Base-by-base conservation (phyloP, 2,888 invertebrate genomes). In the Ichneumoninae sp. region DNA sequence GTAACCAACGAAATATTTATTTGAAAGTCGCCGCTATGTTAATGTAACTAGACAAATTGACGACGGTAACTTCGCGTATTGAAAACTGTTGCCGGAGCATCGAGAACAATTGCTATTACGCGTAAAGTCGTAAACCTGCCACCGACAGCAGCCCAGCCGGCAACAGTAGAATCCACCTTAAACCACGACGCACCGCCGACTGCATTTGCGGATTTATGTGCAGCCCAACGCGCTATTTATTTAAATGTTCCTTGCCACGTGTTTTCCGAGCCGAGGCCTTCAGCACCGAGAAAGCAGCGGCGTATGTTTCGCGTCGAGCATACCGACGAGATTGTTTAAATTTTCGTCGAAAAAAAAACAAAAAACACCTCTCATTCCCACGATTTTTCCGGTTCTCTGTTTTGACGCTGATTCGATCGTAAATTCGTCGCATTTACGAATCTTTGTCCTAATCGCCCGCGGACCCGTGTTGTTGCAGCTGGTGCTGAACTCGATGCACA, bases 401-500 rank as follows among this genome's bases (percentile, higher is more conserved):
- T 47, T 47, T 19, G 52, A 54, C 52, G 52, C 19, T 73, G 57
- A 71, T 57, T 57, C 22, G 19, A 44, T 10, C 73, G 44, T 73
- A 73, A 73, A 81, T 74, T 66, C 74, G 68, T 63, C 75, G 57
- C 75, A 8, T 36, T 69, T 54, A 68, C 22, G 44, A 47, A 16
- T 36, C 69, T 54, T 68, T 57, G 69, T 73, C 19, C 19, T 74
- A 47, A 74, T 74, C n/a, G 33, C 33, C 60, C 60, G 33, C 57
- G 44, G 79, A 83, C 33, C 78, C 80, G 74, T 33, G 33, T 74
- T 50, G 60, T 94, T 94, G 30, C 95, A 97, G 97, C 95, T 97
- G 91, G 97, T 97, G 87, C 94, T 97, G 86, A 97, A 97, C 93
- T 97, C 97, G 36, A 97, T 97, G 97, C 97, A 97, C 95, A 96